Evolutionary conservation across 2,888 invertebrate species (phyloP).

Genomic region (Orthosia gracilis): DNA sequence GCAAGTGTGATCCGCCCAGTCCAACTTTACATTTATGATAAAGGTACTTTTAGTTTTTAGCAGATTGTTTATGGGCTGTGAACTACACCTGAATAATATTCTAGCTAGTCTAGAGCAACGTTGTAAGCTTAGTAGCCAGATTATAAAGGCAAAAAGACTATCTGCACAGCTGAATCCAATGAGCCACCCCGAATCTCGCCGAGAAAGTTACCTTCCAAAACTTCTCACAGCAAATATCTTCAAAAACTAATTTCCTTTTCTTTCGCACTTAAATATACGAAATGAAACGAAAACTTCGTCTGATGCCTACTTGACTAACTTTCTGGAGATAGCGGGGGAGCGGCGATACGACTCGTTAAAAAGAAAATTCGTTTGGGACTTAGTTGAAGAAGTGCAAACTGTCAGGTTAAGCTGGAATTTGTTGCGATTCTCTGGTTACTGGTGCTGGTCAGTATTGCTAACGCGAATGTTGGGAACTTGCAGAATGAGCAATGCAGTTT

Average conservation of each 20-base stretch:
- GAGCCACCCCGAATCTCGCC: not conserved
- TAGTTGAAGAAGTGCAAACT: conserved; percentile 34
- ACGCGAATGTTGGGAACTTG: not conserved
- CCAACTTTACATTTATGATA: too few species aligned
- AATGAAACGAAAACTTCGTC: conserved; percentile 47
- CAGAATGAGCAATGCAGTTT: not conserved
- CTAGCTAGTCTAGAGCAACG: not conserved
- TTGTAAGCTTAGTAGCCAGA: not conserved
- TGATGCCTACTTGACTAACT: conserved; percentile 37
- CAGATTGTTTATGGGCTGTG: not conserved
- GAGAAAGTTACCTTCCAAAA: conserved; percentile 18
- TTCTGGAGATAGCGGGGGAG: conserved; percentile 31
- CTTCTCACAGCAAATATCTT: conserved; percentile 44
- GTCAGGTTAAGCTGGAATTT: conserved; percentile 16
- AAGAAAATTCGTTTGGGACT: conserved; percentile 55
- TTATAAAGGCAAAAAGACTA: not conserved
- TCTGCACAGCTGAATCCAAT: conserved; percentile 4
- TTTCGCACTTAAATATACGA: conserved; percentile 31
- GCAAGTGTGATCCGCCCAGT: too few species aligned
- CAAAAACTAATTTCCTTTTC: conserved; percentile 56
- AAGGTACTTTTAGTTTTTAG: not conserved
- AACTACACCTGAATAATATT: too few species aligned
- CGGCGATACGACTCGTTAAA: conserved; percentile 31
- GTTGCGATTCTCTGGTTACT: not conserved
- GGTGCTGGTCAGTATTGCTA: not conserved